Base-by-base conservation (phyloP, 2,113 vertebrate species). In the Aspiorhynchus laticeps region DNA sequence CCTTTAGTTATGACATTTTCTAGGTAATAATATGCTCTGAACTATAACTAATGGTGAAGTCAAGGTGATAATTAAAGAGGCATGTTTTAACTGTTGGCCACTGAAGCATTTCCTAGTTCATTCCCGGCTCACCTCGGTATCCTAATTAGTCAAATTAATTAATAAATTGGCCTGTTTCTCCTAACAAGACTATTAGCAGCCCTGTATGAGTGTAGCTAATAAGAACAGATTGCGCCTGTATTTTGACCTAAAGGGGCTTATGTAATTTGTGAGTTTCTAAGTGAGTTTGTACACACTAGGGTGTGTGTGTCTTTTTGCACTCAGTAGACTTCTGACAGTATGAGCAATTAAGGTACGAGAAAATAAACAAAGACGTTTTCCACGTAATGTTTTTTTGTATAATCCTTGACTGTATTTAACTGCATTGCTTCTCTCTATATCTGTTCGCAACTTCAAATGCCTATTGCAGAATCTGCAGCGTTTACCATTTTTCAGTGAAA, bases 191-290 rank as follows among this genome's bases (percentile, higher is more conserved):
- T 79, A 85, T 85, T 85, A 85, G 24, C 59, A 78, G 59, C 74
- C 33, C 33, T 31, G 51, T n/a, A 46, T 73, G 41, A 53, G 33
- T 61, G n/a, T 36, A 38, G 56, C 31, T 90, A 84, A 88, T 73
- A 77, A 83, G 87, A 90, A 87, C 85, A 90, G 77, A 82, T 87
- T 87, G 71, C 51, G 38, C 46, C 63, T 80, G 43, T 36, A 28
- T 85, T 85, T 75, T 81, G 85, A 87, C 89, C 85, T 85, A 31
- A 81, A 87, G 76, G 61, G 17, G 7, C 48, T 90, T 88, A 41
- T 36, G 65, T 80, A 73, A 81, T 26, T 31, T 26, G 46, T n/a
- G 21, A 56, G 67, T 56, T 67, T 36, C 36, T n/a, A 7, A 53
- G 26, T 56, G 3, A 12, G 77, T 59, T 36, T 80, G 10, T 61